These are phyloP conservation scores for Loris lydekkerianus DNA, from an alignment of 2,797 vertebrate genomes.

Conservation along the genomic window DNA sequence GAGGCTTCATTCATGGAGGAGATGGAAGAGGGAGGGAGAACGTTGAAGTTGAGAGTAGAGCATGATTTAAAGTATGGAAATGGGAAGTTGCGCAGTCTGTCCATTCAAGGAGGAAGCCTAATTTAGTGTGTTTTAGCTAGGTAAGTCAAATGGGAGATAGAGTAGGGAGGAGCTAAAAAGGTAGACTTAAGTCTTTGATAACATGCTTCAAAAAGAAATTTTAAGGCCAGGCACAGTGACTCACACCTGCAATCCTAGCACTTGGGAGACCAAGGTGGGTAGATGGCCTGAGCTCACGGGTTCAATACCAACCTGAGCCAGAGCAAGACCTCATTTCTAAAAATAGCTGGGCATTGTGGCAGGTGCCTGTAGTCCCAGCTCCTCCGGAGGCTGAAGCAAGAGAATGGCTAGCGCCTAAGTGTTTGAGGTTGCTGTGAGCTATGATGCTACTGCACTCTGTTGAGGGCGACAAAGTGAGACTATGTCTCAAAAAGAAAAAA, in stretches of 20 bases:
- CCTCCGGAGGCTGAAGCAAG: too few species aligned
- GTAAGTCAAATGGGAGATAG: background rate
- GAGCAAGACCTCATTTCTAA: too few species aligned
- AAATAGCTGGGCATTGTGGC: too few species aligned
- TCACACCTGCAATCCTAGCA: background rate
- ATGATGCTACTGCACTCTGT: too few species aligned
- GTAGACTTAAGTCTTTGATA: background rate
- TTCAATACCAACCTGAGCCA: too few species aligned
- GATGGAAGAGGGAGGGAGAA: background rate
- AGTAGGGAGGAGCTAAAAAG: background rate
- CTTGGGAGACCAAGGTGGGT: too few species aligned
- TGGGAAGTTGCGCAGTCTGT: background rate
- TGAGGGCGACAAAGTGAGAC: background rate
- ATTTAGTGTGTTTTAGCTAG: background rate
- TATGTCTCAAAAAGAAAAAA: background rate
- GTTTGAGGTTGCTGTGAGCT: too few species aligned
- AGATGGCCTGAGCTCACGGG: too few species aligned
- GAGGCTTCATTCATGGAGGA: background rate
- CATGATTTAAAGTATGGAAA: slow-evolving; percentile 9
- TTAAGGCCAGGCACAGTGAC: background rate
- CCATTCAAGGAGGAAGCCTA: background rate
- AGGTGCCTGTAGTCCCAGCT: too few species aligned
- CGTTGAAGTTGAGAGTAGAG: background rate
- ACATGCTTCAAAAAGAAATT: slow-evolving; percentile 1
- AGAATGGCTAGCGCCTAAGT: too few species aligned